Percentiles rank a stretch among this genome's conserved stretches.
Evolutionary conservation across 2,113 vertebrate species (phyloP).

Genomic region (Plecotus auritus): DNA sequence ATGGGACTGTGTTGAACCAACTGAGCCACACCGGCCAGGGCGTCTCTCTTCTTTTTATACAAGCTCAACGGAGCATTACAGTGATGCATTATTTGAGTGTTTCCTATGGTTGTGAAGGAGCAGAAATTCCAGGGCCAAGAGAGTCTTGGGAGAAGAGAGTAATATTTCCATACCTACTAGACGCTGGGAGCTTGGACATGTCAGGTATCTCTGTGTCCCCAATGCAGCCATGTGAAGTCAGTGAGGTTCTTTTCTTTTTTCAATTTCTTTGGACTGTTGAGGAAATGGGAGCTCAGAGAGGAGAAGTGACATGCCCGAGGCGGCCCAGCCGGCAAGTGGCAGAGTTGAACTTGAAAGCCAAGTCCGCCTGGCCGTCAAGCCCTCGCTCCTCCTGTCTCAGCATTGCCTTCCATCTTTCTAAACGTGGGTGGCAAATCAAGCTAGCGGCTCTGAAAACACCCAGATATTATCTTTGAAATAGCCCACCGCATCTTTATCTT

Average conservation of each 20-base stretch:
- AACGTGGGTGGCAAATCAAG: not conserved
- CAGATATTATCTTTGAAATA: not conserved
- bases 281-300: not conserved
- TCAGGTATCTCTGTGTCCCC: fast-evolving
- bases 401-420: too few relatives aligned
- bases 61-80: not conserved
- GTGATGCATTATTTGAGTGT: not conserved
- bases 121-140: not conserved
- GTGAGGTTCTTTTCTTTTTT: not conserved
- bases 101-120: not conserved
- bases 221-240: fast-evolving
- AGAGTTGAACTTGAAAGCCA: not conserved
- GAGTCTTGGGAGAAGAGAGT: not conserved
- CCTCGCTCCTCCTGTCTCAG: not conserved
- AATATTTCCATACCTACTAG: not conserved
- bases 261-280: not conserved
- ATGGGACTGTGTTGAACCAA: too few relatives aligned
- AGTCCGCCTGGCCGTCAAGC: not conserved
- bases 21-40: too few relatives aligned
- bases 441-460: not conserved
- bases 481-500: not conserved
- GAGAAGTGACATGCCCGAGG: not conserved
- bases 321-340: not conserved
- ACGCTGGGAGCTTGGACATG: not conserved
- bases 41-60: too few relatives aligned